Conservation (phyloP, 2,113 vertebrate genomes). For the Hyla sarda region DNA sequence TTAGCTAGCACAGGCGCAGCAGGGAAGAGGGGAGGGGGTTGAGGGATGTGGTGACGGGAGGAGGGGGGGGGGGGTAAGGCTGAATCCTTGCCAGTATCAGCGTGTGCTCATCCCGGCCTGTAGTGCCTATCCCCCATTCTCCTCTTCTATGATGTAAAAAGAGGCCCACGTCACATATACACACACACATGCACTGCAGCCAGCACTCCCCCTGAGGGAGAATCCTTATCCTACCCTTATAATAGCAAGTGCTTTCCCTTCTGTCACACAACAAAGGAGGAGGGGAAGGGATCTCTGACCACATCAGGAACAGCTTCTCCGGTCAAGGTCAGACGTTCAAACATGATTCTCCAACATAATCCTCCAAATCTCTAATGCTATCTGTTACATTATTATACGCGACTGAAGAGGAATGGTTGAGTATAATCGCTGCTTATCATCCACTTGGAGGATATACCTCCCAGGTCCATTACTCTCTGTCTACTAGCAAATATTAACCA, state of each 20-base stretch:
- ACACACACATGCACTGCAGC: slow-evolving; percentile 51
- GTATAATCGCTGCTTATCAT: not conserved
- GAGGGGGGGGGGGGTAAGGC: slow-evolving; percentile 21
- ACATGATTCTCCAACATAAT: slow-evolving; percentile 9
- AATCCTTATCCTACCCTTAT: slow-evolving; percentile 50
- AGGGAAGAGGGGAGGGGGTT: slow-evolving; percentile 52
- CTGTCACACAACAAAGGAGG: slow-evolving; percentile 40
- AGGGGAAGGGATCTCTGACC: not conserved
- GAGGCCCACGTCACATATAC: slow-evolving; percentile 48
- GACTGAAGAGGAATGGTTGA: not conserved
- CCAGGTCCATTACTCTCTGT: not conserved
- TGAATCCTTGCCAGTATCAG: slow-evolving; percentile 59
- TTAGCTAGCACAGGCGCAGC: slow-evolving; percentile 60
- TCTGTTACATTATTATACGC: not conserved
- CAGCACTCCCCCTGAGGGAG: slow-evolving; percentile 48
- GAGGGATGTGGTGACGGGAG: slow-evolving; percentile 34
- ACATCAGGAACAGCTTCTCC: slow-evolving; percentile 14
- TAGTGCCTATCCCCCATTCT: slow-evolving; percentile 43
- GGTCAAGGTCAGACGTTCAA: slow-evolving; percentile 50
- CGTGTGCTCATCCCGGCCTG: slow-evolving; percentile 55
- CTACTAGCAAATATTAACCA: not conserved
- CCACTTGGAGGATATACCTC: not conserved
- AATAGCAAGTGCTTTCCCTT: slow-evolving; percentile 46
- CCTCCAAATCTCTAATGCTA: slow-evolving; percentile 13
- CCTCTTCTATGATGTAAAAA: slow-evolving; percentile 51